Base-by-base conservation (phyloP, 2,113 vertebrate species). In the Ceyx margarethae region DNA sequence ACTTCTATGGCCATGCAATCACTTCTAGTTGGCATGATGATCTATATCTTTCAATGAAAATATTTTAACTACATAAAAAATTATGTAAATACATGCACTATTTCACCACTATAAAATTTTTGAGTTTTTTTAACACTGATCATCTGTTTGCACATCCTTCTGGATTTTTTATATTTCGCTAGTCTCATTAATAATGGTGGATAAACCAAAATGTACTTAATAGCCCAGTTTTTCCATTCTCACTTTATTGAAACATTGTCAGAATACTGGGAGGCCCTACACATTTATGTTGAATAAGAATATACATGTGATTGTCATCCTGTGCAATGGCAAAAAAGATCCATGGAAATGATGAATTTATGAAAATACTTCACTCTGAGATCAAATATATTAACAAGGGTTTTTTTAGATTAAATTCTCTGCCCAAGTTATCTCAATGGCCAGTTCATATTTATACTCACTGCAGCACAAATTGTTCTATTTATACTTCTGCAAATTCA, bases 401-500 rank as follows among this genome's bases (percentile, higher is more conserved):
- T 50, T 85, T 95, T 95, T 96, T 94, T 81, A 87, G 64, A 94
- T 85, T 91, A 95, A 93, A 51, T 95, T 95, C 73, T 86, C 65
- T 97, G 73, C 71, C 84, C 72, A 43, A 53, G 66, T 87, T 97
- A 96, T 88, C 90, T 95, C 94, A 95, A 96, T 85, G 95, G 26
- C 9, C 73, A 73, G 50, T 66, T 95, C 66, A 91, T 93, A 96
- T 92, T 97, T 95, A 91, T 69, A 92, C 77, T 91, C 67, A 89
- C 31, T 90, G 51, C 73, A 96, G 75, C 42, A 96, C 96, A 97
- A 90, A 89, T 35, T 87, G 67, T 90, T 94, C 94, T 73, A 91
- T 92, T 95, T 95, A 80, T 74, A 94, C 23, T 94, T 97, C 60
- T 94, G 89, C 93, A 96, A 97, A 95, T 96, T 94, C 82, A 94